Percentiles rank a stretch among this genome's conserved stretches.
These are phyloP conservation scores for Callorhinus ursinus DNA, from an alignment of 2,113 vertebrate genomes.

Conservation along the genomic window DNA sequence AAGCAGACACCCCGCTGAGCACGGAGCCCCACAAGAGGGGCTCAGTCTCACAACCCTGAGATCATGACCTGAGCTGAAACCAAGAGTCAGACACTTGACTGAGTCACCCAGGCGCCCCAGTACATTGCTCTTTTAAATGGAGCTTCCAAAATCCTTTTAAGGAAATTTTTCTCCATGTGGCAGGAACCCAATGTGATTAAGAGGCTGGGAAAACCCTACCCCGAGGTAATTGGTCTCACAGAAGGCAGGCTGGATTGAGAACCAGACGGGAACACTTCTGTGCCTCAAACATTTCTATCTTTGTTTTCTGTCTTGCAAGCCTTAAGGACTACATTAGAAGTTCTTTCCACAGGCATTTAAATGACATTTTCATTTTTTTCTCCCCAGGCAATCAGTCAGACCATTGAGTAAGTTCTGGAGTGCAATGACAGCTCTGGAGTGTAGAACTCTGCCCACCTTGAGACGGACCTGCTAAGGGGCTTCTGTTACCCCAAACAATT, in stretches of 20 bases:
- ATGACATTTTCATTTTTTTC: neutral
- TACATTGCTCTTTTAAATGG: neutral
- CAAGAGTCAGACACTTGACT: neutral
- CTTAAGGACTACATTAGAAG: neutral
- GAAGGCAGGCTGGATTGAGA: neutral
- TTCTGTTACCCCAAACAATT: neutral
- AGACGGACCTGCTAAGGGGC: neutral
- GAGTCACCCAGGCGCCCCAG: neutral
- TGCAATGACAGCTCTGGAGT: neutral
- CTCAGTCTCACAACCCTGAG: neutral
- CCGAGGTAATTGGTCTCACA: neutral
- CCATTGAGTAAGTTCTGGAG: neutral
- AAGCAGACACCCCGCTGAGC: neutral
- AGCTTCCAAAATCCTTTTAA: constrained; percentile 38
- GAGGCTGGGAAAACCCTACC: neutral
- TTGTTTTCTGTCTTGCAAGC: constrained; percentile 29
- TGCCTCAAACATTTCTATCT: neutral
- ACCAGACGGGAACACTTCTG: neutral
- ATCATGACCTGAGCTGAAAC: neutral
- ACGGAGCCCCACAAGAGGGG: accelerated
- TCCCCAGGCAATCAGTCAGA: neutral
- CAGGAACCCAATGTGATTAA: neutral
- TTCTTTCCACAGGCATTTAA: constrained; percentile 29
- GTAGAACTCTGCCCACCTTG: neutral
- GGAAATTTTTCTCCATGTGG: neutral